Evolutionary conservation across 2,888 invertebrate genomes (phyloP).

Genomic region (Thelaira solivaga): DNA sequence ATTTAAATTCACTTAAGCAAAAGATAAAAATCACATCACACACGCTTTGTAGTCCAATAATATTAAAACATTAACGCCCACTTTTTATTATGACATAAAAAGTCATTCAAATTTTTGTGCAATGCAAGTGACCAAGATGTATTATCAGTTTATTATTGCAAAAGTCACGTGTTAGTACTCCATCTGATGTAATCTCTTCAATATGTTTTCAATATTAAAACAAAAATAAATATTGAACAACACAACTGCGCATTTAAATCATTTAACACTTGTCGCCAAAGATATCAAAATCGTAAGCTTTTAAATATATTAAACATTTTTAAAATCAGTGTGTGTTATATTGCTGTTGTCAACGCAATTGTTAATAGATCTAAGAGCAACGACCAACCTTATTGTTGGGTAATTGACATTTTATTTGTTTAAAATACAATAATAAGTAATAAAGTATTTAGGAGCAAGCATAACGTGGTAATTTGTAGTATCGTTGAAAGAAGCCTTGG

Average conservation of each 20-base stretch:
- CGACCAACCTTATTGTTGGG: conserved; percentile 36
- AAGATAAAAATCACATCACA: neutral
- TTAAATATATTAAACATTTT: neutral
- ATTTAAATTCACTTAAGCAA: neutral
- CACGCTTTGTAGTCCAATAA: neutral
- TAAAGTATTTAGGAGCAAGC: conserved; percentile 21
- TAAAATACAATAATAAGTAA: conserved; percentile 52
- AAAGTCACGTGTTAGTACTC: conserved; percentile 44
- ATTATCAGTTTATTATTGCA: conserved; percentile 50
- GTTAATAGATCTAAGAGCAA: conserved; percentile 8
- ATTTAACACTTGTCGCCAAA: conserved; percentile 52
- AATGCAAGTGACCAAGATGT: neutral
- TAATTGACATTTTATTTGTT: conserved; percentile 66
- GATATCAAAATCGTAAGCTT: conserved; percentile 26
- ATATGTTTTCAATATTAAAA: conserved; percentile 41
- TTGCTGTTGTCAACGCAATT: neutral
- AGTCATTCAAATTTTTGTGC: neutral
- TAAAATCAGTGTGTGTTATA: neutral
- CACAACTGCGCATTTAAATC: conserved; percentile 26
- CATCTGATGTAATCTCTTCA: conserved; percentile 30
- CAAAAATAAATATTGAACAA: conserved; percentile 1
- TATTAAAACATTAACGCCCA: neutral
- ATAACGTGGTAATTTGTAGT: conserved; percentile 36
- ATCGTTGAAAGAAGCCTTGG: conserved; percentile 24
- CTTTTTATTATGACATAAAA: neutral